These are phyloP conservation scores for Plutomurus gul DNA, from an alignment of 1,140 invertebrate genomes.

Conservation along the genomic window DNA sequence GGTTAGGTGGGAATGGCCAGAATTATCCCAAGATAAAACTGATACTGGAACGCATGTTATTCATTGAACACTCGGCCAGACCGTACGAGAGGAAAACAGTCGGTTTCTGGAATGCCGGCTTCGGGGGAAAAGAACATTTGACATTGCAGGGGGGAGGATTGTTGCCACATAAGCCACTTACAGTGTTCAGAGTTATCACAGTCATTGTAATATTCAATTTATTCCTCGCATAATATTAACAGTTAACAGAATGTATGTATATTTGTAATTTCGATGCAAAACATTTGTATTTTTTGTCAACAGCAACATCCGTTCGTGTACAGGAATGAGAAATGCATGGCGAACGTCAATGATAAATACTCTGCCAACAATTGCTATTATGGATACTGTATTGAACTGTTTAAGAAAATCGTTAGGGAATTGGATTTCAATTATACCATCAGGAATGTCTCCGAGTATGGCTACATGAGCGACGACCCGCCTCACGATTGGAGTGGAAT, in stretches of 20 bases:
- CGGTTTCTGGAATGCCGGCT: constrained; percentile 71
- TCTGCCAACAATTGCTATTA: constrained; percentile 63
- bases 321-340: constrained; percentile 57
- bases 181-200: constrained; percentile 66
- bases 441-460: constrained; percentile 77
- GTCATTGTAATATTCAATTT: constrained; percentile 67
- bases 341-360: constrained; percentile 61
- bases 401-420: constrained; percentile 79
- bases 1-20: constrained; percentile 66
- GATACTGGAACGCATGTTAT: constrained; percentile 66
- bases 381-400: constrained; percentile 92
- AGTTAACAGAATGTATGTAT: too few species aligned
- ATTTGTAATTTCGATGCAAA: background rate
- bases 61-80: constrained; percentile 58
- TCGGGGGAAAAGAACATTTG: constrained; percentile 56
- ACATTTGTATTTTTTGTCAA: background rate
- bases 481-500: constrained; percentile 85
- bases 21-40: constrained; percentile 74
- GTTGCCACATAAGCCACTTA: constrained; percentile 54
- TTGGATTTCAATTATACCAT: constrained; percentile 90
- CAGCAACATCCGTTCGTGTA: constrained; percentile 83
- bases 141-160: constrained; percentile 64
- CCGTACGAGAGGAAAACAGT: constrained; percentile 65
- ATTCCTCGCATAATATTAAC: too few species aligned
- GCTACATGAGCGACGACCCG: constrained; percentile 78